Evolutionary conservation across 2,888 invertebrate genomes (phyloP).

Genomic region (Lasioglossum oenotherae): DNA sequence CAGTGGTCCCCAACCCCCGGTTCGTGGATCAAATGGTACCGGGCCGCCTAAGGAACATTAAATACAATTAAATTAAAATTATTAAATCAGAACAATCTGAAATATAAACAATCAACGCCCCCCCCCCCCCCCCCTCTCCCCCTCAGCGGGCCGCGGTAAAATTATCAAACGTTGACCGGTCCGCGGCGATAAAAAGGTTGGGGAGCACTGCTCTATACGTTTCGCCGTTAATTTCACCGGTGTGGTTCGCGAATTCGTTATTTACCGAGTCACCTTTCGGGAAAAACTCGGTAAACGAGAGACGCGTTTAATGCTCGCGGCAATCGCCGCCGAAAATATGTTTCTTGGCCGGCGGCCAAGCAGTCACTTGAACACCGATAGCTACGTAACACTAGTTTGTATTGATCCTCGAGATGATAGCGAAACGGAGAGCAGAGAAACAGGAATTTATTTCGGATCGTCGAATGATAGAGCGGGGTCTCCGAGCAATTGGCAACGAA

Average conservation of each 20-base stretch:
- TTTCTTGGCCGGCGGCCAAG: slow-evolving; percentile 36
- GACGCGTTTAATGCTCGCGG: not conserved
- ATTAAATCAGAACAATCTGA: no score
- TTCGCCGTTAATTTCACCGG: not conserved
- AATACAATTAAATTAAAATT: no score
- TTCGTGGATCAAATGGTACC: no score
- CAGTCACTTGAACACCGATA: slow-evolving; percentile 29
- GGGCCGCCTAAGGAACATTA: no score
- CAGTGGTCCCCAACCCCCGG: no score
- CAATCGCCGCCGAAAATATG: slow-evolving; percentile 16
- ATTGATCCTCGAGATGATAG: slow-evolving; percentile 53
- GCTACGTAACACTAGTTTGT: slow-evolving; percentile 36
- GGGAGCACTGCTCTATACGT: not conserved
- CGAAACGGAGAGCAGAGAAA: not conserved
- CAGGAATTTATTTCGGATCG: slow-evolving; percentile 24
- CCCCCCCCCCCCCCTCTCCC: no score
- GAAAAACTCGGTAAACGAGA: not conserved
- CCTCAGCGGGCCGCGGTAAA: no score
- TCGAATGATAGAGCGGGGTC: slow-evolving; percentile 10
- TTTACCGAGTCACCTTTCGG: not conserved
- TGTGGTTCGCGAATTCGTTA: not conserved
- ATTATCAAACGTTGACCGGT: no score
- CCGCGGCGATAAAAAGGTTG: no score
- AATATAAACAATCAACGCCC: no score
- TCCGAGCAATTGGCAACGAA: not conserved